Evolutionary conservation across 2,888 invertebrate genomes (phyloP), one percentile per base, ranked within the genome.

Genomic region (Caenorhabditis virilis): DNA sequence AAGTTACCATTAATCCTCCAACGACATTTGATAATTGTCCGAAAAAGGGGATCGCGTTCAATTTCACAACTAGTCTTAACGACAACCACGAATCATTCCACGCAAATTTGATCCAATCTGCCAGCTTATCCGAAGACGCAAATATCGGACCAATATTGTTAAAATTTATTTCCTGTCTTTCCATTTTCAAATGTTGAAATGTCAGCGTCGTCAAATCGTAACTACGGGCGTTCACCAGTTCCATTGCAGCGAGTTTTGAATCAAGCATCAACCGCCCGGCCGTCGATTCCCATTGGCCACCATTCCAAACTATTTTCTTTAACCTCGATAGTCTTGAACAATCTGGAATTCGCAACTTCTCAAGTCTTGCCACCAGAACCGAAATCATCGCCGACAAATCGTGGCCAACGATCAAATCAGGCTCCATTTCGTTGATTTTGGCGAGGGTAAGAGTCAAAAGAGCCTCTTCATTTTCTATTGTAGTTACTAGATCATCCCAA

Each of bases 21-120:
- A 95, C 95, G 78, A 98, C 93, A 80, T 91, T 91, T 0, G 97
- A 98, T 64, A 98, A 97, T 87, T 98, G 95, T 45, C 94, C 85
- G 0, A 95, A 94, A 58, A 99, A 86, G 0, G 97, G 97, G 79
- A 98, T 88, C 0, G 92, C 90, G 84, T 93, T 94, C 26, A 99
- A 86, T 26, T 73, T 76, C 20, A 57, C 64, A 23, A 79, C 57
- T 39, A 82, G 62, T 16, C 66, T 55, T n/a, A 82, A 48, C 1
- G 79, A 54, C 13, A 74, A 66, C 9, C 57, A 43, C 9, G 76
- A 72, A 38, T 81, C 80, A 23, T 43, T 53, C 74, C 76, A 78
- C 5, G 78, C 75, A 74, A 75, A 77, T 16, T 69, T 51, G 47
- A 82, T 76, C 20, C 81, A 49, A 0, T 74, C 45, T 15, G 75